Conservation (phyloP, 2,888 invertebrate genomes). For the Thymelicus sylvestris region DNA sequence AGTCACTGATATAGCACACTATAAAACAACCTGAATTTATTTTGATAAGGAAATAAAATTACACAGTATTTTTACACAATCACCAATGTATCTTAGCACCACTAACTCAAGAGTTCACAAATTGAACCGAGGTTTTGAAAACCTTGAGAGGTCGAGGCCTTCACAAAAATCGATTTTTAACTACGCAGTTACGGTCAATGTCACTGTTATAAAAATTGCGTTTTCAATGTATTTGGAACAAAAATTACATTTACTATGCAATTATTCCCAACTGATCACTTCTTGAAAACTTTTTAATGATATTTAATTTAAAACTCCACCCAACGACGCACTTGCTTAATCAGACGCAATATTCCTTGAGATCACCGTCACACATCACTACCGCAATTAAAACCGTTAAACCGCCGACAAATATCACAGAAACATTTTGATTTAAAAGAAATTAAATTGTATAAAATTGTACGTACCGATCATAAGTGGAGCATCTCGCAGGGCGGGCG, state of each 20-base stretch:
- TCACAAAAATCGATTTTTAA: conserved; percentile 16
- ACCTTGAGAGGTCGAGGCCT: conserved; percentile 3
- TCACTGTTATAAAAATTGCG: neutral
- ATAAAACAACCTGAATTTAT: no score
- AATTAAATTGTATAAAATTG: neutral
- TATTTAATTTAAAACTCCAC: neutral
- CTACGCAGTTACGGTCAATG: conserved; percentile 21
- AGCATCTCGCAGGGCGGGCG: conserved; percentile 23
- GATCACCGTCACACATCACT: no score
- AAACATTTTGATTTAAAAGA: neutral
- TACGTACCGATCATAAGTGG: conserved; percentile 10
- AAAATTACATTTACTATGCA: no score
- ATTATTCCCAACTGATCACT: no score
- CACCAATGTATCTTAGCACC: neutral
- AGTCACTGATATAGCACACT: no score
- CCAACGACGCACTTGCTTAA: neutral
- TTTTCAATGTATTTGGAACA: neutral
- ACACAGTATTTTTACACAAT: no score
- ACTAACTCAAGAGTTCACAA: neutral
- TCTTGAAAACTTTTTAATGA: no score
- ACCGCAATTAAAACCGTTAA: no score
- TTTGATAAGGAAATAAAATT: no score
- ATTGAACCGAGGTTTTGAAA: neutral
- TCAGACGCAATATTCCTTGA: neutral
- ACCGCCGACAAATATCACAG: no score